phyloP scores from a whole-genome alignment of 2,113 vertebrate genomes.

The Mus pahari region DNA sequence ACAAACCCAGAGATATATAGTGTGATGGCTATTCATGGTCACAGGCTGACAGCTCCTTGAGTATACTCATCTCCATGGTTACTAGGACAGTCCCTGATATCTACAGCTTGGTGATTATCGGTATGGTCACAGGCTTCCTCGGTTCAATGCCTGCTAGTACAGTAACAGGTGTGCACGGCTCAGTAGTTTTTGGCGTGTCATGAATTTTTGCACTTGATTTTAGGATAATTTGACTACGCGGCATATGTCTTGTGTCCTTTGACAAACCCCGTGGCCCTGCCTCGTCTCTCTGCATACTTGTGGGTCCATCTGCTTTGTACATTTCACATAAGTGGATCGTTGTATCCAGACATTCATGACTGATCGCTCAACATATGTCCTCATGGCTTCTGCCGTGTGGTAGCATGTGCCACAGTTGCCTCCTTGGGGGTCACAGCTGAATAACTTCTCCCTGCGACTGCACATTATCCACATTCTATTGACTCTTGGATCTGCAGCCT shows the following conservation, averaged over 20 bases:
- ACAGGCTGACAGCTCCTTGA: not conserved
- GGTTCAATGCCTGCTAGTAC: not conserved
- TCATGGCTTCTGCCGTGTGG: not conserved
- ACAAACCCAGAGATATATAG: too few species aligned
- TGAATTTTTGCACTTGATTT: too few species aligned
- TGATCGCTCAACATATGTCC: not conserved
- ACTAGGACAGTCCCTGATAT: too few species aligned
- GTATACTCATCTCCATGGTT: not conserved
- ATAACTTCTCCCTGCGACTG: fast-evolving
- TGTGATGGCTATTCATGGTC: not conserved
- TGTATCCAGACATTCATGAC: not conserved
- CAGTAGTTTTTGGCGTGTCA: not conserved
- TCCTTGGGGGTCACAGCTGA: not conserved
- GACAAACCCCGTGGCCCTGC: not conserved
- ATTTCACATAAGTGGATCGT: not conserved
- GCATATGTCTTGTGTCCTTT: not conserved
- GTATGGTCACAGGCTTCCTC: too few species aligned
- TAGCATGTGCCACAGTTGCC: fast-evolving
- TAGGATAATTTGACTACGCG: not conserved
- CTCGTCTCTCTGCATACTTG: not conserved
- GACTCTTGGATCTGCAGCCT: fast-evolving
- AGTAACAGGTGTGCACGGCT: not conserved
- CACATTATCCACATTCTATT: fast-evolving
- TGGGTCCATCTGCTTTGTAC: not conserved
- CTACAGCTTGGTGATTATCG: not conserved